Percentiles rank a stretch among this genome's conserved stretches.
Conservation (phyloP, 92 coral and sea anemone species). For the Actinostola sp. region DNA sequence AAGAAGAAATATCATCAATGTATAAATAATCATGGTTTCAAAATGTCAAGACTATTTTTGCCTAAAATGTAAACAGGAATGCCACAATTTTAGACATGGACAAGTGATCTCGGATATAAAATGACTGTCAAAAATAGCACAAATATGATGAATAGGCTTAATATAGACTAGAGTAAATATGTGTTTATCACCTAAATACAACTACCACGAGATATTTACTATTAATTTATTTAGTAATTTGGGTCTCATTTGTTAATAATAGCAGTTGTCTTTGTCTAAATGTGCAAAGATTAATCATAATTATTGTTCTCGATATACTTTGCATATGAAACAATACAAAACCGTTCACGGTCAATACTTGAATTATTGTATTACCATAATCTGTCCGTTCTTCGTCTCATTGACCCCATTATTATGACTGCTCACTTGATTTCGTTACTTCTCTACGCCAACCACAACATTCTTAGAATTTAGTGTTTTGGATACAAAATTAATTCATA, state of each 20-base stretch:
- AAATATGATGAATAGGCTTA: too few relatives aligned
- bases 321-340: conserved; percentile 4
- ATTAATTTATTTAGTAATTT: neutral
- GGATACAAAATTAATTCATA: neutral
- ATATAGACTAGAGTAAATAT: neutral
- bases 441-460: neutral
- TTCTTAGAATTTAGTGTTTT: too few relatives aligned
- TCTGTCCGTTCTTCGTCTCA: neutral
- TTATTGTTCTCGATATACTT: neutral
- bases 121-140: too few relatives aligned
- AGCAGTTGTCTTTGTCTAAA: neutral
- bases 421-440: neutral
- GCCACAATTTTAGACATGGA: too few relatives aligned
- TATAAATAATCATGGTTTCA: too few relatives aligned
- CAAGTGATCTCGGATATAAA: too few relatives aligned
- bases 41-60: too few relatives aligned
- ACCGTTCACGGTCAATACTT: neutral
- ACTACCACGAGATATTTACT: neutral
- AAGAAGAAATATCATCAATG: too few relatives aligned
- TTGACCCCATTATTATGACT: neutral
- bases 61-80: too few relatives aligned
- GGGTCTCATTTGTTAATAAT: neutral
- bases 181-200: neutral
- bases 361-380: conserved; percentile 8
- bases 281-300: neutral